A percentile compares a stretch with the other conserved stretches of the same genome.
These are phyloP conservation scores for Lasiommata megera DNA, from an alignment of 2,888 invertebrate species.

Conservation along the genomic window DNA sequence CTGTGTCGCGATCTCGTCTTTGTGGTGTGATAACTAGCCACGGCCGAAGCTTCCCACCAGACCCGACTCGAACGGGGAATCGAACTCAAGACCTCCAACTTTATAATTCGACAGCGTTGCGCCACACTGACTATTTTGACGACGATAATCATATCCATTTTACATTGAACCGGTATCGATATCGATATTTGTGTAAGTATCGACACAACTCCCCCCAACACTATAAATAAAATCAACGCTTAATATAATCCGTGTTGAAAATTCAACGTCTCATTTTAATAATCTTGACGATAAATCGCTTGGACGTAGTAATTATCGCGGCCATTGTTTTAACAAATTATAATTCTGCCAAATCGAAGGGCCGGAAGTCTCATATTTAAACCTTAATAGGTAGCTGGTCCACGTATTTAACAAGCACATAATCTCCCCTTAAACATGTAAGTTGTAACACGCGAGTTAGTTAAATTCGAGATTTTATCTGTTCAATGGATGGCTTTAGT, in stretches of 20 bases:
- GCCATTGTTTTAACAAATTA: slow-evolving; percentile 56
- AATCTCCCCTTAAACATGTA: slow-evolving; percentile 45
- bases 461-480: slow-evolving; percentile 57
- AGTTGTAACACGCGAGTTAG: slow-evolving; percentile 63
- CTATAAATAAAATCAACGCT: slow-evolving; percentile 24
- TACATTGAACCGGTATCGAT: background rate
- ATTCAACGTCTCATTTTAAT: slow-evolving; percentile 50
- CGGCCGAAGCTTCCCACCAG: no score
- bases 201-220: slow-evolving; percentile 13
- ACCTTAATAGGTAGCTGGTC: slow-evolving; percentile 27
- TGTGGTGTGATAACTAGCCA: no score
- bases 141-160: background rate
- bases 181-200: background rate
- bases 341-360: slow-evolving; percentile 33
- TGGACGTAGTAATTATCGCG: slow-evolving; percentile 58
- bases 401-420: slow-evolving; percentile 8
- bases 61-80: no score
- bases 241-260: slow-evolving; percentile 39
- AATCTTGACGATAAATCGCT: slow-evolving; percentile 63
- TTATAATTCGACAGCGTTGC: no score
- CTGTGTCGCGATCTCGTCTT: no score
- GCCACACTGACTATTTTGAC: no score
- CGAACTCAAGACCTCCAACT: no score
- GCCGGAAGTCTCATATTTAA: slow-evolving; percentile 26
- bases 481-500: slow-evolving; percentile 50